Conservation (phyloP, 2,888 invertebrate species). For the Augochlorella aurata region DNA sequence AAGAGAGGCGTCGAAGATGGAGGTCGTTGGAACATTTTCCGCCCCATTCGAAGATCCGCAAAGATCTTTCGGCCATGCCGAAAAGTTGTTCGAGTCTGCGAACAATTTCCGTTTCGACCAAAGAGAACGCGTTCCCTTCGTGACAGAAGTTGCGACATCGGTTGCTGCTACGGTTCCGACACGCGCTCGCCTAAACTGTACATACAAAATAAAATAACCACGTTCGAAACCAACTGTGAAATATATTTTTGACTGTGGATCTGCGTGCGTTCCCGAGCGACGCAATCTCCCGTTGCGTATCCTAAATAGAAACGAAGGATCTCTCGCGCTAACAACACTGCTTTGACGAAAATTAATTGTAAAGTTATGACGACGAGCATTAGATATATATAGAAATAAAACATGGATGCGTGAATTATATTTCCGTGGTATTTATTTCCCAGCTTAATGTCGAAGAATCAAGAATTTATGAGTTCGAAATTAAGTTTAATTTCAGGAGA, state of each 20-base stretch:
- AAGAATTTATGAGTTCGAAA: too few species aligned
- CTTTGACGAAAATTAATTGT: conserved; percentile 40
- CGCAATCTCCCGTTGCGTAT: conserved; percentile 28
- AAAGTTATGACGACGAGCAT: conserved; percentile 39
- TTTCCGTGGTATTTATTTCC: neutral
- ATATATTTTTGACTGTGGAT: conserved; percentile 52
- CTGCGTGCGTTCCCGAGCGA: neutral
- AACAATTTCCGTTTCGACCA: neutral
- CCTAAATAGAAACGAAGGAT: conserved; percentile 19
- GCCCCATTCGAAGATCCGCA: neutral
- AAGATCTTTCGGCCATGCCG: neutral
- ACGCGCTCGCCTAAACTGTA: neutral
- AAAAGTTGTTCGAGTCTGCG: neutral
- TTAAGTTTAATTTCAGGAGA: too few species aligned
- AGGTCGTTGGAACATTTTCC: neutral
- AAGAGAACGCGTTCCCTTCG: neutral
- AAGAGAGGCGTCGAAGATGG: neutral
- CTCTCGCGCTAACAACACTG: conserved; percentile 29
- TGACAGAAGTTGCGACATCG: neutral
- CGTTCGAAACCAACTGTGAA: conserved; percentile 38
- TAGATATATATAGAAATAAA: conserved; percentile 48
- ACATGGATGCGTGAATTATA: conserved; percentile 34
- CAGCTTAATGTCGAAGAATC: too few species aligned
- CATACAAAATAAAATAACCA: conserved; percentile 8
- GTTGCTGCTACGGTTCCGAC: too few species aligned